Evolutionary conservation across 2,888 invertebrate genomes (phyloP), one percentile per base, ranked within the genome.

Genomic region (Laspeyria flexula): DNA sequence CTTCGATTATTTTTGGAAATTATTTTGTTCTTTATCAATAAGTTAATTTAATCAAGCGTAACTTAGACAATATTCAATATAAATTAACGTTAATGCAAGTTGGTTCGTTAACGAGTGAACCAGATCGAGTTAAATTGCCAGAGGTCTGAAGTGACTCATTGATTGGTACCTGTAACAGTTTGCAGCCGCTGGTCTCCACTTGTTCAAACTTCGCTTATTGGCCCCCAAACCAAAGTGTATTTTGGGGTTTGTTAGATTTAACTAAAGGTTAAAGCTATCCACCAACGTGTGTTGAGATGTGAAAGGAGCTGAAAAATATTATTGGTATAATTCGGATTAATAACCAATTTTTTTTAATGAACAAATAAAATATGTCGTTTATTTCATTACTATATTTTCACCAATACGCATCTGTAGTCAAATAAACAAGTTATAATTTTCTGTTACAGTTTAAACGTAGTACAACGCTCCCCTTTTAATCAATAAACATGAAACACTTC

Each of bases 91-190:
- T 23, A 41, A 43, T 38, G 44, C 43, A 62, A 65, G 66, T 69
- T 65, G 9, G 52, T 53, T 67, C 56, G 65, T 62, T 69, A 68
- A 49, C 23, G 43, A 31, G 37, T 37, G 43, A 67, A 43, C 39
- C 40, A 45, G 57, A 49, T 52, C 43, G 60, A 69, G 60, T 70
- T 70, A 60, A 55, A 66, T 69, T 66, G 47, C 63, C 40, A 15
- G 13, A 27, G 38, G 25, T 38, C 46, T 44, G 45, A 46, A 38
- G 37, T 34, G 44, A 45, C 43, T 51, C 70, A 51, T 63, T 63
- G 70, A 67, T 68, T 68, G 66, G 60, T 66, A 66, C 70, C 60
- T 60, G 56, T 52, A 59, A 66, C 66, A 52, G 56, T 54, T 55
- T 57, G 38, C 56, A 55, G 57, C 43, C 43, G 50, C 53, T 59